Evolutionary conservation across 2,797 vertebrate genomes (phyloP).

Genomic region (Gila robusta): DNA sequence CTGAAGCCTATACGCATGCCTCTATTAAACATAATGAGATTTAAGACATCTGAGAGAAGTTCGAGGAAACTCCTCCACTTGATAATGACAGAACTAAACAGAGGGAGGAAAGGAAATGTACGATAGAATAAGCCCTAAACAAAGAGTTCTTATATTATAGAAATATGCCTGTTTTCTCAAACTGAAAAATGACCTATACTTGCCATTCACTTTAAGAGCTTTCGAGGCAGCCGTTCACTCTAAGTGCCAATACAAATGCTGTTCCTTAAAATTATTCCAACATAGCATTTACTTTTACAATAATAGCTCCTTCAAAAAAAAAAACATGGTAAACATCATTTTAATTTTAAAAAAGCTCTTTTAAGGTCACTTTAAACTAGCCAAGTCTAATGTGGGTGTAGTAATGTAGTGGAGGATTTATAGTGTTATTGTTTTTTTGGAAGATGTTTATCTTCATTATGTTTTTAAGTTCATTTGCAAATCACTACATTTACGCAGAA

Average conservation of each 20-base stretch:
- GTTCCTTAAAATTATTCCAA: slow-evolving; percentile 52
- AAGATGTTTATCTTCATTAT: slow-evolving; percentile 27
- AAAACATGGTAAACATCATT: slow-evolving; percentile 30
- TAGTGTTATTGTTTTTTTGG: background rate
- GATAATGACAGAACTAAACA: slow-evolving; percentile 17
- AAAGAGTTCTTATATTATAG: slow-evolving; percentile 26
- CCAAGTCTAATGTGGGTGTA: slow-evolving; percentile 19
- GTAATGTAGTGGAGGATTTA: background rate
- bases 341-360: slow-evolving; percentile 24
- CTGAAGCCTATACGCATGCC: slow-evolving; percentile 52
- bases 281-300: slow-evolving; percentile 43
- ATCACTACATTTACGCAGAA: slow-evolving; percentile 15
- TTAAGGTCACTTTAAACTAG: slow-evolving; percentile 48
- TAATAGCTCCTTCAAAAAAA: slow-evolving; percentile 33
- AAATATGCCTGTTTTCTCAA: slow-evolving; percentile 34
- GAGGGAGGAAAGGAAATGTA: slow-evolving; percentile 1
- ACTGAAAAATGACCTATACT: background rate
- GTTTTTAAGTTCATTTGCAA: slow-evolving; percentile 23
- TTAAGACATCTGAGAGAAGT: slow-evolving; percentile 21
- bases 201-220: background rate
- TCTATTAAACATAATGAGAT: slow-evolving; percentile 58
- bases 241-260: slow-evolving; percentile 36
- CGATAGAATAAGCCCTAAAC: slow-evolving; percentile 22
- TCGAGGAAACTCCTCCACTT: slow-evolving; percentile 34
- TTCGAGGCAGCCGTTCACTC: slow-evolving; percentile 18